Evolutionary conservation across 2,888 invertebrate species (phyloP).

Genomic region (Orthonevra nobilis): DNA sequence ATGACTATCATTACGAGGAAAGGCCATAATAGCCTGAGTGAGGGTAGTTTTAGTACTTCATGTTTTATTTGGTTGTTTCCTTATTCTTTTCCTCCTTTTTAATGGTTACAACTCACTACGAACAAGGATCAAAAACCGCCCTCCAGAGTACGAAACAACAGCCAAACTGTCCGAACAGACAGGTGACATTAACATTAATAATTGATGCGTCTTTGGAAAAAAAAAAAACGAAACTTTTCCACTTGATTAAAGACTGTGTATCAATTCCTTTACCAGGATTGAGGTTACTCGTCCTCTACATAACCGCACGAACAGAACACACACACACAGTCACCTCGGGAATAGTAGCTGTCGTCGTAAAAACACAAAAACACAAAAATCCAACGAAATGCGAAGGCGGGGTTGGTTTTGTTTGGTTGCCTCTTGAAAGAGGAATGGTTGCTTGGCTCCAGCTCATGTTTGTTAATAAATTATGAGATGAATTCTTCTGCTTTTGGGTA

Average conservation of each 20-base stretch:
- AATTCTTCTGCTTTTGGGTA: slow-evolving; percentile 18
- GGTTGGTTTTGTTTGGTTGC: slow-evolving; percentile 18
- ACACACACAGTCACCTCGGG: slow-evolving; percentile 2
- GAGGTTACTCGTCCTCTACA: slow-evolving; percentile 31
- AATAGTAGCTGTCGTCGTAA: slow-evolving; percentile 35
- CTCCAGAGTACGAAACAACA: no score
- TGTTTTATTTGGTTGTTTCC: slow-evolving; percentile 49
- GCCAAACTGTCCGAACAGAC: slow-evolving; percentile 67
- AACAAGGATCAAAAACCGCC: no score
- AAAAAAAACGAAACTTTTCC: no score
- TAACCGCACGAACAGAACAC: neutral
- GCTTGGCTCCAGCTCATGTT: slow-evolving; percentile 42
- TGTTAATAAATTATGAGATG: slow-evolving; percentile 66
- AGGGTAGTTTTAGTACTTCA: slow-evolving; percentile 53
- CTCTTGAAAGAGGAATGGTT: no score
- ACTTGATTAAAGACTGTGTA: slow-evolving; percentile 68
- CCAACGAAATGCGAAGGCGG: slow-evolving; percentile 6
- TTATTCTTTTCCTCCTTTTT: slow-evolving; percentile 32
- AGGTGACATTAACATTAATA: slow-evolving; percentile 70
- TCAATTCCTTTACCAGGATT: slow-evolving; percentile 58
- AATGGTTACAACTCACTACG: slow-evolving; percentile 16
- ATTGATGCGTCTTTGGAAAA: slow-evolving; percentile 60
- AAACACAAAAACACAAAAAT: slow-evolving; percentile 10
- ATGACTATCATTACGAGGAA: slow-evolving; percentile 59
- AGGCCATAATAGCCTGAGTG: slow-evolving; percentile 45